Evolutionary conservation across 2,113 vertebrate species (phyloP).

Genomic region (Cyanoramphus novaezelandiae): DNA sequence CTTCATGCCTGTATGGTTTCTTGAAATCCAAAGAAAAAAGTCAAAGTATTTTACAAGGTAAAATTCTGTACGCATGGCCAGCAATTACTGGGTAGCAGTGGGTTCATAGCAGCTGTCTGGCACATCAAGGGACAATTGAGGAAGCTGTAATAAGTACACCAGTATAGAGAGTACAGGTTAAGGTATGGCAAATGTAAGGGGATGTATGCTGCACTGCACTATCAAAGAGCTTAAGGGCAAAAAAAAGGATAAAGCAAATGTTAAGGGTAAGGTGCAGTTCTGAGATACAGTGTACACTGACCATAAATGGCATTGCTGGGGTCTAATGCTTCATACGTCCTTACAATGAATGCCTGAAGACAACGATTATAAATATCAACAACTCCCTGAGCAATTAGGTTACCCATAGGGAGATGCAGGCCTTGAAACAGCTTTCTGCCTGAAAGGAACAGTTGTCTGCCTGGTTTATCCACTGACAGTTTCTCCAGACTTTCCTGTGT

Average conservation of each 20-base stretch:
- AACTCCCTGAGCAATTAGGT: neutral
- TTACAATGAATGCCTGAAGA: neutral
- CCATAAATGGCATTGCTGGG: neutral
- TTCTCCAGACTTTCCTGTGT: neutral
- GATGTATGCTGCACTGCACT: neutral
- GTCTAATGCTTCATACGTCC: neutral
- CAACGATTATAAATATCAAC: neutral
- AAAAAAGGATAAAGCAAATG: neutral
- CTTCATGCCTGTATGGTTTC: neutral
- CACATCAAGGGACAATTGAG: neutral
- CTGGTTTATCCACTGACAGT: neutral
- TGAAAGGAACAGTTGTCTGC: neutral
- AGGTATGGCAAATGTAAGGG: neutral
- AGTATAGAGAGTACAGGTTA: neutral
- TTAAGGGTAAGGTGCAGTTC: slow-evolving; percentile 4
- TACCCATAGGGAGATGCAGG: neutral
- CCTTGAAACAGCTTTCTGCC: neutral
- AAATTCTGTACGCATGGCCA: neutral
- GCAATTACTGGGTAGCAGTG: neutral
- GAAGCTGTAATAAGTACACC: neutral
- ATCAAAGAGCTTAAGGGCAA: neutral
- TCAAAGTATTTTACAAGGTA: neutral
- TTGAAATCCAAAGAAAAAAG: neutral
- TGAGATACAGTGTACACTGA: neutral
- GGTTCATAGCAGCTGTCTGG: neutral